phyloP scores from a whole-genome alignment of 1,140 invertebrate genomes.

The Oryzaephilus surinamensis region DNA sequence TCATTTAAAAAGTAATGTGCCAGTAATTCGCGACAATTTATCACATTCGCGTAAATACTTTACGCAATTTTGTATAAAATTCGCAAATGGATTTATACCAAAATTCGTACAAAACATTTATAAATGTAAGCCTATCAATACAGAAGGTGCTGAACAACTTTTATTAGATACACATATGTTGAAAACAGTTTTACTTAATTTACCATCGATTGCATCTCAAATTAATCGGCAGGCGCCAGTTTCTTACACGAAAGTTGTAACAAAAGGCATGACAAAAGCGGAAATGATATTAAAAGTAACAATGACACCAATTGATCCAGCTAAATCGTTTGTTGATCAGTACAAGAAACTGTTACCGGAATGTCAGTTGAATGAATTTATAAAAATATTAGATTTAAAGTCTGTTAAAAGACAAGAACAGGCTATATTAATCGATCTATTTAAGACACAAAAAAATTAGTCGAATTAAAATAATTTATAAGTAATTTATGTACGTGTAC shows the following conservation, averaged over 20 bases:
- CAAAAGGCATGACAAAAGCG: slow-evolving; percentile 94
- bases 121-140: slow-evolving; percentile 88
- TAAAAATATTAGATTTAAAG: slow-evolving; percentile 96
- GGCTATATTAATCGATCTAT: slow-evolving; percentile 28
- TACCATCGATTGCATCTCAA: slow-evolving; percentile 86
- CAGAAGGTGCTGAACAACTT: slow-evolving; percentile 93
- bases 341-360: slow-evolving; percentile 86
- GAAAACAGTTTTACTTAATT: slow-evolving; percentile 89
- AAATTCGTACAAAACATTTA: slow-evolving; percentile 91
- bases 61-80: slow-evolving; percentile 94
- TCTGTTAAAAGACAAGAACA: slow-evolving; percentile 46
- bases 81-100: slow-evolving; percentile 90
- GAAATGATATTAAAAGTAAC: slow-evolving; percentile 98
- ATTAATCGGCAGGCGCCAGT: slow-evolving; percentile 78
- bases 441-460: slow-evolving; percentile 18
- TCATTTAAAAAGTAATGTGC: slow-evolving; percentile 82
- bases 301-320: slow-evolving; percentile 86
- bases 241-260: slow-evolving; percentile 77
- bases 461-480: too few relatives aligned
- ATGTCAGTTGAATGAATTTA: slow-evolving; percentile 81
- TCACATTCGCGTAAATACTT: slow-evolving; percentile 94
- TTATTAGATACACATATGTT: slow-evolving; percentile 94
- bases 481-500: too few relatives aligned
- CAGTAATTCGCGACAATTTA: slow-evolving; percentile 84
- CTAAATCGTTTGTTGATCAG: slow-evolving; percentile 81